Evolutionary conservation across 2,797 vertebrate species (phyloP).

Genomic region (Echeneis naucrates): DNA sequence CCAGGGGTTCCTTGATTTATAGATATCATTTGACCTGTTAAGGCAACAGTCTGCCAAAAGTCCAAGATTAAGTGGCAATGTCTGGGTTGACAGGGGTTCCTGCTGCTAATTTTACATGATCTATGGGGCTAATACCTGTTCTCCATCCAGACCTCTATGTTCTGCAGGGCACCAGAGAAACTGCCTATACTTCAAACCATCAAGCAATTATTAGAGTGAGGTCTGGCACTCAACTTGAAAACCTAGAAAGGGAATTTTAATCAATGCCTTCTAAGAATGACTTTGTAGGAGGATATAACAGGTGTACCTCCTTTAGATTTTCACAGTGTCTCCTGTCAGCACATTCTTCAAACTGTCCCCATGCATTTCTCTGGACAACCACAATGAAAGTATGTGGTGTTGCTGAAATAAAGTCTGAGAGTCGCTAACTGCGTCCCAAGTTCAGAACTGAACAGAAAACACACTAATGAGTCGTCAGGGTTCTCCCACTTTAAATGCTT

Average conservation of each 20-base stretch:
- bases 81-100: slow-evolving; percentile 83
- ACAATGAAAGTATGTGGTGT: background rate
- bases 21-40: slow-evolving; percentile 89
- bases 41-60: slow-evolving; percentile 89
- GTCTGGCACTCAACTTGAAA: slow-evolving; percentile 60
- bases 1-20: slow-evolving; percentile 86
- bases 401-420: slow-evolving; percentile 7
- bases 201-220: slow-evolving; percentile 62
- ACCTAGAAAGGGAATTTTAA: slow-evolving; percentile 42
- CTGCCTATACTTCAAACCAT: slow-evolving; percentile 68
- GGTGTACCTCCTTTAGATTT: slow-evolving; percentile 32
- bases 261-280: slow-evolving; percentile 59
- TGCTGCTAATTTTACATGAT: slow-evolving; percentile 90
- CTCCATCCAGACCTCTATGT: slow-evolving; percentile 70
- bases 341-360: slow-evolving; percentile 32
- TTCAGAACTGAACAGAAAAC: slow-evolving; percentile 2
- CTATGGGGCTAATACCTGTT: slow-evolving; percentile 86
- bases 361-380: slow-evolving; percentile 7
- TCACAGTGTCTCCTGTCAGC: slow-evolving; percentile 21
- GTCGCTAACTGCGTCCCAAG: background rate
- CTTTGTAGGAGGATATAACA: slow-evolving; percentile 50
- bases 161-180: slow-evolving; percentile 67
- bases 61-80: slow-evolving; percentile 88
- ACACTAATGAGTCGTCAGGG: background rate
- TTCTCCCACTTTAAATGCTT: background rate